Base-by-base conservation (phyloP, 2,888 invertebrate species). In the Leptinotarsa peninsularis region DNA sequence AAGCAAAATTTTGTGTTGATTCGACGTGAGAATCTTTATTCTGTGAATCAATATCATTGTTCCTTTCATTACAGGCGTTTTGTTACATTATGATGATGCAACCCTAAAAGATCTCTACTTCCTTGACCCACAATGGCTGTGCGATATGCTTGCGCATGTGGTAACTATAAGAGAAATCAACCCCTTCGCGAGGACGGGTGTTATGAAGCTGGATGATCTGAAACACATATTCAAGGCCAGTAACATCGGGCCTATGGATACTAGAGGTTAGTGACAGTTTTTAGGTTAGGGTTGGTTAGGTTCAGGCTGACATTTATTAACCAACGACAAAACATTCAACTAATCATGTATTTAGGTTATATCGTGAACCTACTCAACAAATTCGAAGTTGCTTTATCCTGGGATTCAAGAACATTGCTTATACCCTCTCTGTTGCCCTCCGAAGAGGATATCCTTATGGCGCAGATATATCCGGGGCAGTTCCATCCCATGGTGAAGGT, bases 101-200 rank as follows among this genome's bases (percentile, higher is more conserved):
- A 96, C 97, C 0, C 89, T 98, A 3, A 95, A 96, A 85, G 98
- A 99, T 89, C 91, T 98, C 69, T 98, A 98, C 89, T 99, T 99
- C 88, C 89, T 99, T 66, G 96, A 98, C 88, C 98, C 99, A 0
- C 99, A 99, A 87, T 99, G 99, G 99, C 91, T 99, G 60, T 99
- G 98, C 88, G 99, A 99, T 87, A 96, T 98, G 92, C 88, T 99
- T 56, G 98, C 99, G 0, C 97, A 97, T 87, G 98, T 99, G 1
- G 97, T 99, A 52, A 98, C 98, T 0, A 96, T 98, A 23, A 89
- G 98, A n/a, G 98, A 98, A 89, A 96, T 98, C 81, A 98, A 98
- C 90, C 97, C 97, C 0, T 98, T 98, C 87, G 97, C 97, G 0
- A 91, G 93, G 80, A 95, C 94, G 75, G 98, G 95, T 75, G 93